Conservation (phyloP, 2,888 invertebrate genomes). For the Sympetrum striolatum region DNA sequence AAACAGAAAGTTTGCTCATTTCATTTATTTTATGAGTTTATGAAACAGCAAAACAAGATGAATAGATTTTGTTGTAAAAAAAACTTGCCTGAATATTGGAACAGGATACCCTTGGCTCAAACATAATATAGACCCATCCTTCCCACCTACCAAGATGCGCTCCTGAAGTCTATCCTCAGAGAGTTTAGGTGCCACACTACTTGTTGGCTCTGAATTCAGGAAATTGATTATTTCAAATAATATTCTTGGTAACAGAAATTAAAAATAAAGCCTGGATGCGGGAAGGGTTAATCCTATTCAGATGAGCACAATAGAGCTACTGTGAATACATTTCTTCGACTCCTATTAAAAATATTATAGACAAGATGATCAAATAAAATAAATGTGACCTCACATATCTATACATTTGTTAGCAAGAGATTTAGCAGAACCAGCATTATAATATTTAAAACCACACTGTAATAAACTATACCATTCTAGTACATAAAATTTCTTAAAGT, state of each 20-base stretch:
- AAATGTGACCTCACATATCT: no score
- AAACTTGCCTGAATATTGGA: conserved; percentile 57
- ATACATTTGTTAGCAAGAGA: no score
- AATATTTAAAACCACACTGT: no score
- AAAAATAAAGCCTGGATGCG: background rate
- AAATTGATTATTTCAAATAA: background rate
- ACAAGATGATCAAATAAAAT: no score
- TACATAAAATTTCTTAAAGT: no score
- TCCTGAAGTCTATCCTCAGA: conserved; percentile 58
- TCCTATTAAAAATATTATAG: no score
- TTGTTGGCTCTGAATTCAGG: conserved; percentile 50
- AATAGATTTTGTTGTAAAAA: no score
- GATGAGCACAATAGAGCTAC: background rate
- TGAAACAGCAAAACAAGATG: no score
- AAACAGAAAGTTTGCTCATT: background rate
- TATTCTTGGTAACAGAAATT: background rate
- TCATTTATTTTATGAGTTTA: no score
- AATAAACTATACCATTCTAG: no score
- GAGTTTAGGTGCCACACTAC: conserved; percentile 51
- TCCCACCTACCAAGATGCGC: conserved; percentile 56
- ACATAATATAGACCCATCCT: conserved; percentile 52
- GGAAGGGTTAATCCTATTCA: background rate
- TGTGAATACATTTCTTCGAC: no score
- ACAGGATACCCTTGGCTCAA: conserved; percentile 58
- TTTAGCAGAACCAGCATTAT: no score